Percentiles rank a stretch among this genome's conserved stretches.
These are phyloP conservation scores for Gadus chalcogrammus DNA, from an alignment of 2,113 vertebrate genomes.

Conservation along the genomic window DNA sequence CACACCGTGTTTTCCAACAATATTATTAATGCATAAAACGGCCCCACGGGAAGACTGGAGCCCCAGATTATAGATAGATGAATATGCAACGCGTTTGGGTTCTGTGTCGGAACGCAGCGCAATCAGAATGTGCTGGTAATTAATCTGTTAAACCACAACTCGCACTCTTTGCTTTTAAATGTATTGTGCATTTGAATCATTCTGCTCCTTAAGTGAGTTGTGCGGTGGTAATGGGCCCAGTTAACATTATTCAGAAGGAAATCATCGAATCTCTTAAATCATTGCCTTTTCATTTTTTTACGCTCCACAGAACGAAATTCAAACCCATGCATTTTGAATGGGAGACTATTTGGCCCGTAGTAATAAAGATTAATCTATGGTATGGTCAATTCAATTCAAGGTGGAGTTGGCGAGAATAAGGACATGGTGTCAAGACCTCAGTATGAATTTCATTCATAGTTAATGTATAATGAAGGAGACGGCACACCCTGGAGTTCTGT, in stretches of 20 bases:
- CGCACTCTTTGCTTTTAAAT: conserved; percentile 38
- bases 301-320: too few species aligned
- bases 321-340: too few species aligned
- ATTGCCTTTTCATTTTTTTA: conserved; percentile 37
- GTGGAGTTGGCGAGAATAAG: too few species aligned
- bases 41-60: conserved; percentile 25
- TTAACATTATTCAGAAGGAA: conserved; percentile 36
- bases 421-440: too few species aligned
- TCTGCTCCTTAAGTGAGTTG: conserved; percentile 15
- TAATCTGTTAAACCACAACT: conserved; percentile 56
- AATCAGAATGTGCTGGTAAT: conserved; percentile 56
- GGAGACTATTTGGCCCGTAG: too few species aligned
- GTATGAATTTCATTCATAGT: too few species aligned
- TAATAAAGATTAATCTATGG: too few species aligned
- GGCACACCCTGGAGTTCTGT: not conserved
- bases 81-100: conserved; percentile 45
- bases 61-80: conserved; percentile 20
- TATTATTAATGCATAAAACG: conserved; percentile 56
- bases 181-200: conserved; percentile 45
- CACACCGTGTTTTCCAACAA: conserved; percentile 5
- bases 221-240: conserved; percentile 16
- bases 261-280: conserved; percentile 66
- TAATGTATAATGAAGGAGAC: not conserved
- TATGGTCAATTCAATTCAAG: too few species aligned
- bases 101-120: conserved; percentile 21